Evolutionary conservation across 2,888 invertebrate genomes (phyloP).

Genomic region (Cheilosia pagana): DNA sequence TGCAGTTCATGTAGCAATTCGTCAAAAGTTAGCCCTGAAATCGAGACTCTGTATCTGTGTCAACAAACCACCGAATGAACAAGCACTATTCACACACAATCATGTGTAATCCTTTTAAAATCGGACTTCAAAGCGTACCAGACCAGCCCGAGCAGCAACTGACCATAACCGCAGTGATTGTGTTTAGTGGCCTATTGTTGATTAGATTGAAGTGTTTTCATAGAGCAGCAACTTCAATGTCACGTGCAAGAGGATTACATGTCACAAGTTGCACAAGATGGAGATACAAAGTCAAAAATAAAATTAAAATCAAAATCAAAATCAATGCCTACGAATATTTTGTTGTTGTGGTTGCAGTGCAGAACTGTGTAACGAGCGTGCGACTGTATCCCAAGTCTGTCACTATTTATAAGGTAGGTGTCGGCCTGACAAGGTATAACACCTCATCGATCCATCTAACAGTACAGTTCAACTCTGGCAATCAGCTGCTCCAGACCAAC

Average conservation of each 20-base stretch:
- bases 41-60: not conserved
- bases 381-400: conserved; percentile 44
- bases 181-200: conserved; percentile 32
- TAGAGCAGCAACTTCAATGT: conserved; percentile 39
- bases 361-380: conserved; percentile 34
- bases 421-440: conserved; percentile 42
- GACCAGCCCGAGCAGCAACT: too few species aligned
- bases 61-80: not conserved
- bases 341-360: conserved; percentile 45
- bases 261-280: conserved; percentile 49
- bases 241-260: conserved; percentile 55
- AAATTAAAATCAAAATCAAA: conserved; percentile 46
- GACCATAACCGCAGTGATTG: conserved; percentile 36
- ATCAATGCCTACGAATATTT: conserved; percentile 47
- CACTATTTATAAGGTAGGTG: conserved; percentile 53
- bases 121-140: too few species aligned
- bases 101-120: conserved; percentile 3
- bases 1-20: too few species aligned
- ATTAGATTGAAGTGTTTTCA: conserved; percentile 48
- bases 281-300: not conserved
- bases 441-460: conserved; percentile 46
- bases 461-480: conserved; percentile 33
- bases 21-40: not conserved
- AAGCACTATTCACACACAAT: not conserved
- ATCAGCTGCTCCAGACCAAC: conserved; percentile 3